Evolutionary conservation across 1,140 invertebrate species (phyloP), one percentile per base, ranked within the genome.

Genomic region (Drosophila lini): DNA sequence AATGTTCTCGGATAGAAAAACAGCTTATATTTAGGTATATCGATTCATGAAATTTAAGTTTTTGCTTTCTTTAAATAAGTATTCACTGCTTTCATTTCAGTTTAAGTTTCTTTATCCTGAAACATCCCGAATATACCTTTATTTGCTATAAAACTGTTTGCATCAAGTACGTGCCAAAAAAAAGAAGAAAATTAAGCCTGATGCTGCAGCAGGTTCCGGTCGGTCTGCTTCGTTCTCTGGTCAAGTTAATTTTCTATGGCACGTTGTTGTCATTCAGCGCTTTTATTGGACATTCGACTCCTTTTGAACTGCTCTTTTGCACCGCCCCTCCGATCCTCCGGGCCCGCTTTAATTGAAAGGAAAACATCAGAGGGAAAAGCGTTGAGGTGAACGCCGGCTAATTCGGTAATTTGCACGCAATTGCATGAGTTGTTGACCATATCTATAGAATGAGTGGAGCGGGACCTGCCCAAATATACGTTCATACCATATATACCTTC

Each of bases 341-440:
- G 52, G 22, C 22, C 41, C 59, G 76, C 71, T 86, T 86, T 89
- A 86, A 86, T 86, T 86, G 83, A 86, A 86, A 86, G 80, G 80
- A 77, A 86, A 86, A 86, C 76, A 80, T 81, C 83, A 80, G 63
- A 47, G 77, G 65, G 60, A 61, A 77, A 80, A 59, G 83, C 83
- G 80, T 86, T 77, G 80, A 83, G 83, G 83, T 89, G 84, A 80
- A 60, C 65, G 80, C 61, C 68, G 76, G 83, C 83, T 88, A 86
- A 86, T 86, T 86, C 80, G 83, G 83, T 88, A 86, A 86, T 86
- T 86, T 86, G 83, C 83, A 86, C 83, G 83, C 83, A 86, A 86
- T 86, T 88, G 83, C 84, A 86, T 88, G 83, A 88, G 83, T 88
- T 86, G 83, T 86, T 86, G 83, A 83, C 80, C 86, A 76, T 88